phyloP scores from a whole-genome alignment of 2,113 vertebrate species.

The Mesocricetus auratus region DNA sequence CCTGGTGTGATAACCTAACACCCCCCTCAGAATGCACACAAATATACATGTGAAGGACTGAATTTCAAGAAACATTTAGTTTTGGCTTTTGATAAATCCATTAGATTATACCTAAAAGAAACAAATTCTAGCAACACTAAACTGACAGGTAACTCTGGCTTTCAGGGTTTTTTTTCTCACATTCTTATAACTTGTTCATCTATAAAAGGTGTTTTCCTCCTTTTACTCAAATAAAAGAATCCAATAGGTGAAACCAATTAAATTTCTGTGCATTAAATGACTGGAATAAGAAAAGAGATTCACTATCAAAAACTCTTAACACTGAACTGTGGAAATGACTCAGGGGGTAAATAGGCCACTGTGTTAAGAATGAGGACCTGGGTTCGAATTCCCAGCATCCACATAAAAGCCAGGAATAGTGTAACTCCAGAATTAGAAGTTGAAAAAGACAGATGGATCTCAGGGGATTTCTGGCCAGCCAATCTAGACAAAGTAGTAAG shows the following conservation, averaged over 20 bases:
- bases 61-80: background rate
- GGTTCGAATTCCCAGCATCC: background rate
- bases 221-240: background rate
- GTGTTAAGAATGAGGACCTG: background rate
- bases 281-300: background rate
- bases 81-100: constrained; percentile 32
- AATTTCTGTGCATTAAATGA: constrained; percentile 19
- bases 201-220: background rate
- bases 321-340: no score
- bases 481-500: background rate
- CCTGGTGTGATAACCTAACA: background rate
- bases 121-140: constrained; percentile 16
- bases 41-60: background rate
- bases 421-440: background rate
- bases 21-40: background rate
- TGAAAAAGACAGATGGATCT: background rate
- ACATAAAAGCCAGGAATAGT: background rate
- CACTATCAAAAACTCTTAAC: constrained; percentile 5
- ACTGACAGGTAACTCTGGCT: background rate
- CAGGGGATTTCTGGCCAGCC: background rate
- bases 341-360: no score
- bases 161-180: background rate
- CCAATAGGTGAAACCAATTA: background rate
- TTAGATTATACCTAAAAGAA: background rate
- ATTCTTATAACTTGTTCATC: constrained; percentile 15